Evolutionary conservation across 2,797 vertebrate species (phyloP).

Genomic region (Myotis daubentonii): DNA sequence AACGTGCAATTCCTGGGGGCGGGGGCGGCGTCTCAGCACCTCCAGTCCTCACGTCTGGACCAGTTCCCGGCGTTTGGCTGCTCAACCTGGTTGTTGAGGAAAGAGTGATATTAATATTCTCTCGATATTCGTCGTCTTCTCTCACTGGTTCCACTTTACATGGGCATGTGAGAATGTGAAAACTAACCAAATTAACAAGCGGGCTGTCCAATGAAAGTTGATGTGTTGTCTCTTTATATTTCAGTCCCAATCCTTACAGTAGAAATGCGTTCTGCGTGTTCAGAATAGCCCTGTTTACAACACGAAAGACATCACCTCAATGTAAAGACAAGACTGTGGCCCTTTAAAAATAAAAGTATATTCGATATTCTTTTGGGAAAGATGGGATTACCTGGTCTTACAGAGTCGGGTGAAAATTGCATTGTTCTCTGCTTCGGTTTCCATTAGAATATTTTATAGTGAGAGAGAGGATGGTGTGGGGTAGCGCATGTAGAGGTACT

Average conservation of each 20-base stretch:
- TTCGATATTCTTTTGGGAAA: conserved; percentile 61
- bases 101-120: not conserved
- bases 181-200: not conserved
- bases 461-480: conserved; percentile 62
- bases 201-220: not conserved
- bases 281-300: not conserved
- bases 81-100: not conserved
- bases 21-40: not conserved
- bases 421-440: conserved; percentile 65
- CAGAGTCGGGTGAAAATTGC: conserved; percentile 36
- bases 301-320: conserved; percentile 52
- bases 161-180: not conserved
- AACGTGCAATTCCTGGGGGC: not conserved
- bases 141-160: not conserved
- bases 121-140: not conserved
- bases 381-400: not conserved
- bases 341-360: conserved; percentile 40
- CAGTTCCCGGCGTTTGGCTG: not conserved
- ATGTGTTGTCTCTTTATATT: not conserved
- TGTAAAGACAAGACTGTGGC: conserved; percentile 56
- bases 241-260: not conserved
- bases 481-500: conserved; percentile 50
- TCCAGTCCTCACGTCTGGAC: not conserved
- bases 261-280: not conserved
- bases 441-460: conserved; percentile 71